Evolutionary conservation across 2,113 vertebrate genomes (phyloP).

Genomic region (Heptranchias perlo): DNA sequence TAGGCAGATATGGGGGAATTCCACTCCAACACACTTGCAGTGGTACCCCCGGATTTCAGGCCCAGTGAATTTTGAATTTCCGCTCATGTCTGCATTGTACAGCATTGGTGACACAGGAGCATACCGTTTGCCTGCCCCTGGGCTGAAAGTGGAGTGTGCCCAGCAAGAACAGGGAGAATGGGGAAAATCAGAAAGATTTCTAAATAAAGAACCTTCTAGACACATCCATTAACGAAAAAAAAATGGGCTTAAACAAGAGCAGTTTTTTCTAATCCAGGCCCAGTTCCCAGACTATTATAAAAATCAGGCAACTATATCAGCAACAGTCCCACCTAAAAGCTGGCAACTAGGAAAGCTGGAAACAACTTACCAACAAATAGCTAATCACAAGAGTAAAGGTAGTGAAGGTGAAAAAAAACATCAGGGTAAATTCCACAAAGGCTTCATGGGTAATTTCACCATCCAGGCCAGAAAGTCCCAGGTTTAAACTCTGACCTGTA

Average conservation of each 20-base stretch:
- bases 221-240: neutral
- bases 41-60: too few relatives aligned
- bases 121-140: too few relatives aligned
- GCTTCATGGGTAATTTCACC: too few relatives aligned
- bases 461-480: too few relatives aligned
- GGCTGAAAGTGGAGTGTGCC: too few relatives aligned
- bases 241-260: neutral
- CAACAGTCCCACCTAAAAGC: neutral
- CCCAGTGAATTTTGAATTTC: too few relatives aligned
- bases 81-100: too few relatives aligned
- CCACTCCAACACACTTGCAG: too few relatives aligned
- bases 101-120: too few relatives aligned
- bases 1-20: too few relatives aligned
- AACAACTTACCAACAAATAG: neutral
- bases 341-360: neutral
- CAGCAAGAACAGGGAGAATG: neutral
- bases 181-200: neutral
- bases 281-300: neutral
- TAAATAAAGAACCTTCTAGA: neutral
- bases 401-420: too few relatives aligned
- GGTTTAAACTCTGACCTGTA: too few relatives aligned
- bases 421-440: neutral
- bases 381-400: neutral
- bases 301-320: neutral
- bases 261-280: neutral